Evolutionary conservation across 2,888 invertebrate species (phyloP).

Genomic region (Apamea anceps): DNA sequence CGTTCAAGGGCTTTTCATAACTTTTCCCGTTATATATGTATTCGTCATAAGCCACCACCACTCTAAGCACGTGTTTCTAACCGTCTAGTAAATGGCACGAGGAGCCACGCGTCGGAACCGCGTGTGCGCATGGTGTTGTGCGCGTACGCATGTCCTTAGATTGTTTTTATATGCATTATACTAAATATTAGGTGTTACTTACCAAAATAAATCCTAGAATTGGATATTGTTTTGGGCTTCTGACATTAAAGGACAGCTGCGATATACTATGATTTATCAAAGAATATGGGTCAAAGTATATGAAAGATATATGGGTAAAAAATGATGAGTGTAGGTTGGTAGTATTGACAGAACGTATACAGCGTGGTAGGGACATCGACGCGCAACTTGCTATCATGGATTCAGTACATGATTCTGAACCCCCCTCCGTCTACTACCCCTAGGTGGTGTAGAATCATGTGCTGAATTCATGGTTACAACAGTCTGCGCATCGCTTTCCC

Average conservation of each 20-base stretch:
- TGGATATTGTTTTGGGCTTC: neutral
- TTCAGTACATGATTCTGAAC: neutral
- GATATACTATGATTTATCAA: neutral
- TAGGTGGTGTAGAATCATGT: neutral
- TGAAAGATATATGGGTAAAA: neutral
- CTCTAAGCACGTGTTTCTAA: constrained; percentile 21
- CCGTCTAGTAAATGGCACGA: constrained; percentile 35
- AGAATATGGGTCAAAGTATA: neutral
- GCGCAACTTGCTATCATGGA: neutral
- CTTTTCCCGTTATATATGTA: constrained; percentile 23
- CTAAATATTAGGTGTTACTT: neutral
- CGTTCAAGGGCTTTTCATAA: constrained; percentile 33
- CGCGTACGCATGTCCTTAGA: constrained; percentile 7
- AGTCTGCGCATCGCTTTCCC: neutral
- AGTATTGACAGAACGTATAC: neutral
- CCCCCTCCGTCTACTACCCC: neutral
- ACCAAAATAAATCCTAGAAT: neutral
- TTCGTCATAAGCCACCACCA: constrained; percentile 29
- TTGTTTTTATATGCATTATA: neutral
- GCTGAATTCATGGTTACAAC: neutral
- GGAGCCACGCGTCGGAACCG: neutral
- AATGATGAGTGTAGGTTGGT: neutral
- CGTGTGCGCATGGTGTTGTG: constrained; percentile 12
- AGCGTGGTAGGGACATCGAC: neutral
- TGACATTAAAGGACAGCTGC: neutral